These are phyloP conservation scores for Eumerus sabulonum DNA, from an alignment of 2,888 invertebrate genomes.

Conservation along the genomic window DNA sequence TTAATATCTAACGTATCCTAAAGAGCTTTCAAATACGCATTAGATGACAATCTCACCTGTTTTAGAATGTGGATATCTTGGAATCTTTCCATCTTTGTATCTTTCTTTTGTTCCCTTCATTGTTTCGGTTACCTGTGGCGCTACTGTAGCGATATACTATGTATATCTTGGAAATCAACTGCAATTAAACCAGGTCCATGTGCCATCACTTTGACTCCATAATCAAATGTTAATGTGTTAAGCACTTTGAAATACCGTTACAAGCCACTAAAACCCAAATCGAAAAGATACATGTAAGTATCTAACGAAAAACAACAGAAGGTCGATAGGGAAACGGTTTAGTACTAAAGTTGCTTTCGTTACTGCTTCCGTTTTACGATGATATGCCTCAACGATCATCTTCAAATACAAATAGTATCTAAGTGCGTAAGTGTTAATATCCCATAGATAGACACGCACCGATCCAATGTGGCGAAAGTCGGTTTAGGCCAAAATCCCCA, in stretches of 20 bases:
- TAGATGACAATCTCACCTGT: constrained; percentile 48
- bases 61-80: too few relatives aligned
- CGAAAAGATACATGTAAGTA: not conserved
- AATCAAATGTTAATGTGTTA: constrained; percentile 52
- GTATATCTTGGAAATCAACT: constrained; percentile 39
- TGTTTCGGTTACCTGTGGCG: constrained; percentile 17
- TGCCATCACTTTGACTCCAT: constrained; percentile 34
- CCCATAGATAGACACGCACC: too few relatives aligned
- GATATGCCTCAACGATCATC: constrained; percentile 5
- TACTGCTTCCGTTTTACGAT: constrained; percentile 50
- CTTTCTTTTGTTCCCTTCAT: constrained; percentile 4
- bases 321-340: not conserved
- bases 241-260: constrained; percentile 24
- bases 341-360: constrained; percentile 15
- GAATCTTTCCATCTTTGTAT: constrained; percentile 7
- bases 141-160: constrained; percentile 36
- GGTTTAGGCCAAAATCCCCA: too few relatives aligned
- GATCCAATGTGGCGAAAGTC: too few relatives aligned
- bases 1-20: constrained; percentile 38
- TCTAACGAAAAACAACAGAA: not conserved
- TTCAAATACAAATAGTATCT: too few relatives aligned
- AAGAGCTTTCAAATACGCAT: constrained; percentile 55
- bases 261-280: constrained; percentile 11
- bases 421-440: too few relatives aligned
- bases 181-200: constrained; percentile 48